Conservation (phyloP, 1,140 invertebrate species). For the Gerris buenoi region DNA sequence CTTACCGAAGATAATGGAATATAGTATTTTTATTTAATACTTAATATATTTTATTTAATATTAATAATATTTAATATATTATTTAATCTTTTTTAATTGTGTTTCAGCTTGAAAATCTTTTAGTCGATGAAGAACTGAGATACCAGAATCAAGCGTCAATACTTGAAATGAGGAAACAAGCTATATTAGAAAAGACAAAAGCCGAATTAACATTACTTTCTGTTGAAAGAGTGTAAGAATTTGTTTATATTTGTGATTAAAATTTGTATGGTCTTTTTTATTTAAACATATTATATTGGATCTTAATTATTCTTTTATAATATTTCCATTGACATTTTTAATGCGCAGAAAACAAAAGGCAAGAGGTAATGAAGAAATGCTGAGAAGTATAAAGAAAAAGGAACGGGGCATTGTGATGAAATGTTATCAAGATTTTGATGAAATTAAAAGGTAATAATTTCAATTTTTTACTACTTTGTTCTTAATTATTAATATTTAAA, state of each 20-base stretch:
- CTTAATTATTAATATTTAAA: no score
- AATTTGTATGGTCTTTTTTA: no score
- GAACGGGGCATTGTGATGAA: constrained; percentile 28
- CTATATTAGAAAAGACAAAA: constrained; percentile 9
- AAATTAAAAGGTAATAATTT: constrained; percentile 27
- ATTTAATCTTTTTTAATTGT: neutral
- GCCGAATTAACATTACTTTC: constrained; percentile 13
- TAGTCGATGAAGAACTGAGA: constrained; percentile 14
- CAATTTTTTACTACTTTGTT: no score
- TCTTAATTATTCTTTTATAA: no score
- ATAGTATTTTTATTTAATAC: no score
- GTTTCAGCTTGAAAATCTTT: neutral
- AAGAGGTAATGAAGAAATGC: constrained; percentile 12
- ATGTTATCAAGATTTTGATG: constrained; percentile 27
- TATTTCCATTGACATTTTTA: no score
- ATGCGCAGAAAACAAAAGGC: constrained; percentile 13
- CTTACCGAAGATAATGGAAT: no score
- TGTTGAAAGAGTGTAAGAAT: constrained; percentile 13
- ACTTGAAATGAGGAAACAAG: constrained; percentile 12
- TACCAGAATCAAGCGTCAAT: constrained; percentile 7
- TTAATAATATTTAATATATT: no score
- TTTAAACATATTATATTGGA: no score
- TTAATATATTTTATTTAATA: no score
- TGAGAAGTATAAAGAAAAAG: constrained; percentile 26
- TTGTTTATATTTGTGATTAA: no score